Percentiles rank a stretch among this genome's conserved stretches.
phyloP scores from a whole-genome alignment of 1,140 invertebrate species.

The Bombus ignitus region DNA sequence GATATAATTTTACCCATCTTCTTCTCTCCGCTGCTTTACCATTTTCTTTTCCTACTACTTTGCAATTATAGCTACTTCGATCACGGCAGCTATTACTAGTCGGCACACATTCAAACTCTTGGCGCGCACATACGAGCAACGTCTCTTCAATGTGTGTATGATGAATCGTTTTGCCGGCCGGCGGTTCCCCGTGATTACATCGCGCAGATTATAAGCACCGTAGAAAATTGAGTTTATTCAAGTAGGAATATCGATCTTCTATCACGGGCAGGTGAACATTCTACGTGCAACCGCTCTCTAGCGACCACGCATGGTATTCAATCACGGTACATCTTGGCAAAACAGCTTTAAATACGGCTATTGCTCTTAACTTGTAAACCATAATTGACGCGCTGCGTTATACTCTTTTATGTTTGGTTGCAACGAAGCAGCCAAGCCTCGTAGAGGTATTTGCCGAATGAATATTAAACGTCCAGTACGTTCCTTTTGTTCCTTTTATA shows the following conservation, averaged over 20 bases:
- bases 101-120: neutral
- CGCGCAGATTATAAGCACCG: neutral
- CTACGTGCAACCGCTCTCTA: neutral
- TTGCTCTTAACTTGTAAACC: neutral
- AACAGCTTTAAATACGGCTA: neutral
- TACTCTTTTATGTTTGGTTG: neutral
- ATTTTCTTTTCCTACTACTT: neutral
- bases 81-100: slow-evolving; percentile 8
- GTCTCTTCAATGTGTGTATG: slow-evolving; percentile 3
- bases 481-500: neutral
- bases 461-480: neutral
- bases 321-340: neutral
- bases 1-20: neutral
- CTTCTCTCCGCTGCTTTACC: too few species aligned
- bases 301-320: neutral
- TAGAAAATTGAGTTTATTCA: slow-evolving; percentile 44
- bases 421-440: neutral
- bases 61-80: neutral
- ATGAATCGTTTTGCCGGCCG: slow-evolving; percentile 33
- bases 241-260: slow-evolving; percentile 35
- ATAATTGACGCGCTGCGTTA: neutral
- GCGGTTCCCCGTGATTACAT: slow-evolving; percentile 17
- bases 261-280: slow-evolving; percentile 16
- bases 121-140: too few species aligned
- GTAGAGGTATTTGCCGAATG: neutral